Percentiles rank a stretch among this genome's conserved stretches.
These are phyloP conservation scores for Narcine bancroftii DNA, from an alignment of 2,113 vertebrate species.

Conservation along the genomic window DNA sequence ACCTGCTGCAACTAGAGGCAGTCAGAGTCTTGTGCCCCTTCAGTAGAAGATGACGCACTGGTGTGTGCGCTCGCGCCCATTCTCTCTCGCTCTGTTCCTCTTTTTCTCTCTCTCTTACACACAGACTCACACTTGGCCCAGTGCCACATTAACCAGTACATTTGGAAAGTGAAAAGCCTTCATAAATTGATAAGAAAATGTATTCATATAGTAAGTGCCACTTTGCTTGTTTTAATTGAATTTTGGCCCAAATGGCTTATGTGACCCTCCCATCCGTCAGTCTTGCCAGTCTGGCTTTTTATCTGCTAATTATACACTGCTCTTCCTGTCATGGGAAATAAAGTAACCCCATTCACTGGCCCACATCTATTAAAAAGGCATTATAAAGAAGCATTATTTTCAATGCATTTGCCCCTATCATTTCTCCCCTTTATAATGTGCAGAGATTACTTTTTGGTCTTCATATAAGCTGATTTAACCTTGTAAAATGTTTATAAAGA, in stretches of 20 bases:
- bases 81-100: no score
- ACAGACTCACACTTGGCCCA: neutral
- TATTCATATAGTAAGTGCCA: conserved; percentile 23
- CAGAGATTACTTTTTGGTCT: neutral
- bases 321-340: conserved; percentile 28
- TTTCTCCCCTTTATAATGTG: conserved; percentile 13
- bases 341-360: conserved; percentile 20
- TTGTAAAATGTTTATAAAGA: neutral
- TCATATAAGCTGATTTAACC: conserved; percentile 1
- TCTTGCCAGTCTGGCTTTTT: conserved; percentile 31
- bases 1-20: conserved; percentile 4
- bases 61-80: no score
- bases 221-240: conserved; percentile 22
- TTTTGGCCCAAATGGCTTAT: conserved; percentile 9
- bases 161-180: neutral
- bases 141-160: neutral
- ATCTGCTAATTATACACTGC: conserved; percentile 28
- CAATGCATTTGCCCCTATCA: neutral
- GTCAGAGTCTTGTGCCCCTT: neutral
- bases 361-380: conserved; percentile 23
- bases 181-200: conserved; percentile 21
- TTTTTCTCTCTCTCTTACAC: no score
- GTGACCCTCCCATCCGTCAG: conserved; percentile 24
- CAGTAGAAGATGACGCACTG: neutral
- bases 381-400: neutral